Evolutionary conservation across 1,140 invertebrate species (phyloP).

Genomic region (Pinna nobilis): DNA sequence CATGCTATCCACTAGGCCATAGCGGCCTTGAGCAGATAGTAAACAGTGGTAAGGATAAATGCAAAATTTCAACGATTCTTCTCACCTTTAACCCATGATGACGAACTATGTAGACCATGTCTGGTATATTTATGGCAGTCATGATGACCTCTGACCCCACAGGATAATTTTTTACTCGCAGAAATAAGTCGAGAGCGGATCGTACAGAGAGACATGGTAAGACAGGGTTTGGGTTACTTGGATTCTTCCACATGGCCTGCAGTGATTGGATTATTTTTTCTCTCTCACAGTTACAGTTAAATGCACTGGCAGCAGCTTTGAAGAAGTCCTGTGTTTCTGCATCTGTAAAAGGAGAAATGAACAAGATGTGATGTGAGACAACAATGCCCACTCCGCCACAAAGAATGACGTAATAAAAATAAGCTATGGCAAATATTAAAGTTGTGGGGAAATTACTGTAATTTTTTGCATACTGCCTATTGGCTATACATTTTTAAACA

Average conservation of each 20-base stretch:
- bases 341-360: constrained; percentile 51
- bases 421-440: too few species aligned
- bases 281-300: constrained; percentile 38
- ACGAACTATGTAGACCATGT: constrained; percentile 68
- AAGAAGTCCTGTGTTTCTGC: constrained; percentile 51
- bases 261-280: constrained; percentile 51
- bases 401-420: too few species aligned
- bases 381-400: too few species aligned
- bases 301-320: constrained; percentile 40
- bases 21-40: too few species aligned
- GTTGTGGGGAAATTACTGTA: too few species aligned
- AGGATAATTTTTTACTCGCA: constrained; percentile 68
- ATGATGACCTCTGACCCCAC: constrained; percentile 73
- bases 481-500: too few species aligned
- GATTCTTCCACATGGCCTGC: constrained; percentile 58
- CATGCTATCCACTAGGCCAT: too few species aligned
- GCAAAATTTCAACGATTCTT: too few species aligned
- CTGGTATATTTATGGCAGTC: constrained; percentile 75
- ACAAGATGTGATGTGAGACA: not conserved
- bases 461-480: too few species aligned
- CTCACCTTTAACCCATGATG: constrained; percentile 65
- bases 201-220: constrained; percentile 71
- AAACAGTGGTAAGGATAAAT: too few species aligned
- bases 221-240: constrained; percentile 62
- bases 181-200: constrained; percentile 71